A percentile compares a stretch with the other conserved stretches of the same genome.
phyloP scores from a whole-genome alignment of 2,797 vertebrate genomes.

The Austrolebias charrua region DNA sequence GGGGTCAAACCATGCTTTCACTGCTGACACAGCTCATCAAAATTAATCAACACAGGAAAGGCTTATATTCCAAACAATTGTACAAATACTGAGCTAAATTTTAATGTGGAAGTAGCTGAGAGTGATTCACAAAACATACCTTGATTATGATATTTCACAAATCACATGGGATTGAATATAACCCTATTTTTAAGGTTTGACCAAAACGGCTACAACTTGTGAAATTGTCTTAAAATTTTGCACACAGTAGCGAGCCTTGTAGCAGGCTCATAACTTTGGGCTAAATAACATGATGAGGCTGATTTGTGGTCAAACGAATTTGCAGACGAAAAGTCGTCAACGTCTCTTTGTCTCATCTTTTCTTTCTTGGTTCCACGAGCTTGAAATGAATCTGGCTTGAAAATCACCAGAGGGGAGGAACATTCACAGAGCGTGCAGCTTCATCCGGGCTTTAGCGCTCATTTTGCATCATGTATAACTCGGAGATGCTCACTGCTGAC shows the following conservation, averaged over 20 bases:
- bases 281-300: slow-evolving; percentile 15
- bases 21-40: too few species aligned
- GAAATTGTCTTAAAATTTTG: too few species aligned
- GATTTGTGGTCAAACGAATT: slow-evolving; percentile 4
- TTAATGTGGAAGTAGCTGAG: too few species aligned
- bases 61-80: too few species aligned
- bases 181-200: too few species aligned
- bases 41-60: too few species aligned
- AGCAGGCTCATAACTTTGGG: slow-evolving; percentile 34
- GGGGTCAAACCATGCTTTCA: too few species aligned
- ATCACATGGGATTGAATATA: too few species aligned
- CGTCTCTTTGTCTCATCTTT: slow-evolving; percentile 10
- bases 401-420: slow-evolving; percentile 60
- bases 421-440: slow-evolving; percentile 48
- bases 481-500: slow-evolving; percentile 40
- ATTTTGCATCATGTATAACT: slow-evolving; percentile 60
- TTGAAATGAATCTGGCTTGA: slow-evolving; percentile 52
- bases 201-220: too few species aligned
- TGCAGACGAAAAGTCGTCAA: background rate
- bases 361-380: slow-evolving; percentile 37
- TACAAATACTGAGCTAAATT: too few species aligned
- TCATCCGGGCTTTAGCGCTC: slow-evolving; percentile 46
- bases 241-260: slow-evolving; percentile 28
- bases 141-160: too few species aligned
- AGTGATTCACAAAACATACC: too few species aligned